Conservation (phyloP, 2,113 vertebrate species). For the Hassar affinis region DNA sequence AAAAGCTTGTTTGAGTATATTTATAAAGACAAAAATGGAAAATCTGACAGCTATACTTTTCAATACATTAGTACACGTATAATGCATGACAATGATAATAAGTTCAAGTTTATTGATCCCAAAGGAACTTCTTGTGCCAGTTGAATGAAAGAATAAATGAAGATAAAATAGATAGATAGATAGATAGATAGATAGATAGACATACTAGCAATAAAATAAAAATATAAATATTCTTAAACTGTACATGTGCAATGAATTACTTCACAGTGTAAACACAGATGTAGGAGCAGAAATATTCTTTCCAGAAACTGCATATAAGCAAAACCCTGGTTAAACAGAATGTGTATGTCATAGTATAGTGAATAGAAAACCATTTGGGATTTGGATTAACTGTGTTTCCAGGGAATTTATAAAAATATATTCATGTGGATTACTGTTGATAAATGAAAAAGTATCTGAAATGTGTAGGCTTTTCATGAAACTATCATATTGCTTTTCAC, state of each 20-base stretch:
- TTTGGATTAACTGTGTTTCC: neutral
- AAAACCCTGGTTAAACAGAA: neutral
- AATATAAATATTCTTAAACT: neutral
- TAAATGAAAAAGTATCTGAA: neutral
- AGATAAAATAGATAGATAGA: neutral
- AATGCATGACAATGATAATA: too few species aligned
- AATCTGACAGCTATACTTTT: neutral
- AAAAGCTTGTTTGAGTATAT: neutral
- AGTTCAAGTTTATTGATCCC: neutral
- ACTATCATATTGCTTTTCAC: neutral
- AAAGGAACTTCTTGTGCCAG: neutral
- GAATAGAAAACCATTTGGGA: neutral
- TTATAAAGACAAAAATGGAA: neutral
- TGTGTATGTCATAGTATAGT: neutral
- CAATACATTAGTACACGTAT: too few species aligned
- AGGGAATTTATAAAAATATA: neutral
- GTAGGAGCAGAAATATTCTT: neutral
- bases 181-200: neutral
- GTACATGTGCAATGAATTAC: neutral
- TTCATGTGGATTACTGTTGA: neutral
- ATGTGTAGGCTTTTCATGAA: neutral
- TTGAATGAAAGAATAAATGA: neutral
- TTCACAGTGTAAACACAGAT: neutral
- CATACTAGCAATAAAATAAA: neutral
- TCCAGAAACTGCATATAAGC: too few species aligned